Base-by-base conservation (phyloP, 2,113 vertebrate genomes). In the Lichenostomus cassidix region DNA sequence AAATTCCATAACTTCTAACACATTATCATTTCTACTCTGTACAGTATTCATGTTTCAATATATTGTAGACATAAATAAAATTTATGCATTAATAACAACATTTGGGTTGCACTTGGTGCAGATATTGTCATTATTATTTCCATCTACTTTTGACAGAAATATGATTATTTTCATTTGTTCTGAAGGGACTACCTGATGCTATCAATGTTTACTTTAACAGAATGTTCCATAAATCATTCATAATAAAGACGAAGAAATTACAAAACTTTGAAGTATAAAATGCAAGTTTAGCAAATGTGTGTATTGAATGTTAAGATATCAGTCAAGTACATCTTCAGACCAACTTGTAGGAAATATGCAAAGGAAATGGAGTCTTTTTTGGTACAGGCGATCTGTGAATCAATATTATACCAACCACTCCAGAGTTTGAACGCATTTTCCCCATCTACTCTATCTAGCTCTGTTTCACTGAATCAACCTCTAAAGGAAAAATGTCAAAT, bases 191-290 rank as follows among this genome's bases (percentile, higher is more conserved):
- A 85, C 60, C 27, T 90, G 59, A 91, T 83, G 62, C 75, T 94
- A 96, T 95, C 68, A 86, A 69, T 75, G 76, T 92, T 97, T 92
- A 84, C 82, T 65, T 92, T 76, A 91, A 82, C 92, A 95, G 83
- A 94, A 94, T 81, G 77, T 93, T 94, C 63, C 81, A 87, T 91
- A 95, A 83, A 90, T 94, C 83, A 83, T 83, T 80, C 52, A 64
- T 67, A 95, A 85, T 74, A 94, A 83, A 80, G 37, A 39, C 3
- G 8, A 92, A 62, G 76, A 97, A 97, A 98, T 94, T 92, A 91
- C 83, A 94, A 91, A 97, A 96, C 81, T 97, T 95, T 68, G 69
- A 96, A 93, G 55, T 68, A 94, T 59, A 95, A 92, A 80, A 88
- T 90, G 76, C 44, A 93, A 95, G 78, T 58, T 94, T 87, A 78